A percentile compares a stretch with the other conserved stretches of the same genome.
Evolutionary conservation across 2,797 vertebrate species (phyloP).

Genomic region (Rhabdomys pumilio): DNA sequence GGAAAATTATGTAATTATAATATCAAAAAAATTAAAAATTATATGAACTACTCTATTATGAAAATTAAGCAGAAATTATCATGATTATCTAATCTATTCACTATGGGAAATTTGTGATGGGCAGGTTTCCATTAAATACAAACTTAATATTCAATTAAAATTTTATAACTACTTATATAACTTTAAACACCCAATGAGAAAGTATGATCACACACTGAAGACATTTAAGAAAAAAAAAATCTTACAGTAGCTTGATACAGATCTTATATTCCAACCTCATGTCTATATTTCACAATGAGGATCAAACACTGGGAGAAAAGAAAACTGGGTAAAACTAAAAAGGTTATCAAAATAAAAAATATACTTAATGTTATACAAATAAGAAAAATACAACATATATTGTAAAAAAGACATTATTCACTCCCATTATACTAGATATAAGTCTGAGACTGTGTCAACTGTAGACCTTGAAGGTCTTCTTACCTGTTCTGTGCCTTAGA

Average conservation of each 20-base stretch:
- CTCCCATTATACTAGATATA: conserved; percentile 23
- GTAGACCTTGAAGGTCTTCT: conserved; percentile 53
- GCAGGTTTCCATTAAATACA: conserved; percentile 55
- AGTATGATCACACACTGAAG: conserved; percentile 24
- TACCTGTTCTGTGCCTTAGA: conserved; percentile 3
- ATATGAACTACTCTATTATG: conserved; percentile 52
- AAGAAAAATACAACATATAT: conserved; percentile 44
- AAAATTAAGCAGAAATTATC: conserved; percentile 60
- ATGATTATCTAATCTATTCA: conserved; percentile 53
- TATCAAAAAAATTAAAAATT: neutral
- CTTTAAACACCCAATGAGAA: conserved; percentile 69
- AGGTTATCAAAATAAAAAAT: conserved; percentile 49
- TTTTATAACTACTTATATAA: conserved; percentile 62
- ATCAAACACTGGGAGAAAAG: conserved; percentile 52
- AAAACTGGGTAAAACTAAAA: conserved; percentile 66
- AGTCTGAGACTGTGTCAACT: conserved; percentile 42
- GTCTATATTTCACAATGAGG: conserved; percentile 53
- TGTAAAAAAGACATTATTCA: neutral
- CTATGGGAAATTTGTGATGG: conserved; percentile 34
- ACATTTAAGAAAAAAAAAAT: conserved; percentile 51
- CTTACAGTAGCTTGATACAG: conserved; percentile 48
- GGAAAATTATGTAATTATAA: neutral
- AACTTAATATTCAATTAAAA: conserved; percentile 70
- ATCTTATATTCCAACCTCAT: conserved; percentile 42
- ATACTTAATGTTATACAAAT: conserved; percentile 40